These are phyloP conservation scores for Acromyrmex charruanus DNA, from an alignment of 1,140 invertebrate genomes.

Conservation along the genomic window DNA sequence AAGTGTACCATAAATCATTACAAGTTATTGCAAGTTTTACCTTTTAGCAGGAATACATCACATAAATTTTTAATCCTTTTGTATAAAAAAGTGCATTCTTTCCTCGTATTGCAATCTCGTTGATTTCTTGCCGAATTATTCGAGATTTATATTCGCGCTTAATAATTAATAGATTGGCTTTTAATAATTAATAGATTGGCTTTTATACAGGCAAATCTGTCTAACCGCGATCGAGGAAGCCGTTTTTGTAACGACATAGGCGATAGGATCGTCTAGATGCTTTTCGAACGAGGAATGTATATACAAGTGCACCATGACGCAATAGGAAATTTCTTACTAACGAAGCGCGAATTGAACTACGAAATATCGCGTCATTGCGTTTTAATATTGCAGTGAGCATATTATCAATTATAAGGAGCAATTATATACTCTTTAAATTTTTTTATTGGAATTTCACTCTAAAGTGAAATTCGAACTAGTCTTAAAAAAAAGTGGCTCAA, in stretches of 20 bases:
- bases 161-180: background rate
- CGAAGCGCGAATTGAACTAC: background rate
- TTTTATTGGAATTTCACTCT: no score
- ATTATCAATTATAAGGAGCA: no score
- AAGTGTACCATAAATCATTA: no score
- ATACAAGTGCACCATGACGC: background rate
- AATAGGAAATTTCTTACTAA: background rate
- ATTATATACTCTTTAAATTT: no score
- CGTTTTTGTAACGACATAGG: background rate
- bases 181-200: conserved; percentile 1
- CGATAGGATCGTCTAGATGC: background rate
- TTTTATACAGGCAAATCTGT: background rate
- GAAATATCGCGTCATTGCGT: background rate
- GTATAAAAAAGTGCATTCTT: background rate
- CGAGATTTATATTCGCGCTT: background rate
- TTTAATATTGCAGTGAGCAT: background rate
- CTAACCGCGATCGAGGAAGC: background rate
- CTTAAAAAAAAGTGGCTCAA: no score
- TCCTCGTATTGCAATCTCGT: no score
- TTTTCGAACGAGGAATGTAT: background rate
- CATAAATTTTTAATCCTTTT: background rate
- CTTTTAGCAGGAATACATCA: background rate
- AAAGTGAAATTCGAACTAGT: no score
- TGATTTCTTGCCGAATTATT: conserved; percentile 19
- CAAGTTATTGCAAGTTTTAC: background rate